Conservation (phyloP, 2,113 vertebrate species). For the Petaurus breviceps region DNA sequence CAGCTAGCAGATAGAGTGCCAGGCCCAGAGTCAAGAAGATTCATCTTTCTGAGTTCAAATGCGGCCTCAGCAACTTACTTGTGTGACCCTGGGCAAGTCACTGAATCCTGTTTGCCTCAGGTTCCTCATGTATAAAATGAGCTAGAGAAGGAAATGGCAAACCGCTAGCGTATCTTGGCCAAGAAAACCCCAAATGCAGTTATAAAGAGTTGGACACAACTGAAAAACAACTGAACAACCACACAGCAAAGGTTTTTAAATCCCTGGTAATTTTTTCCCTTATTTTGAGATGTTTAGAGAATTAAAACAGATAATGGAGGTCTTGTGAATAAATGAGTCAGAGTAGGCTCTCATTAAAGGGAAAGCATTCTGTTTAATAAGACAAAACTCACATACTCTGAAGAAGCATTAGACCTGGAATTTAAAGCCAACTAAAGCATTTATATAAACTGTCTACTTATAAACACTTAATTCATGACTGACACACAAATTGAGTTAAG, state of each 20-base stretch:
- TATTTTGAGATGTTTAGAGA: not conserved
- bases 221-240: too few relatives aligned
- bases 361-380: not conserved
- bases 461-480: not conserved
- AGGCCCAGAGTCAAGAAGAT: too few relatives aligned
- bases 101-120: too few relatives aligned
- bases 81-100: too few relatives aligned
- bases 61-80: too few relatives aligned
- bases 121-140: too few relatives aligned
- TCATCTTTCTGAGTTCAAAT: too few relatives aligned
- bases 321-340: not conserved
- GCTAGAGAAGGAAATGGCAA: too few relatives aligned
- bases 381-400: not conserved
- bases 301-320: not conserved
- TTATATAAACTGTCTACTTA: not conserved
- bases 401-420: not conserved
- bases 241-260: not conserved
- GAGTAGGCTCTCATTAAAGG: not conserved
- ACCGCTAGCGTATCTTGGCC: too few relatives aligned
- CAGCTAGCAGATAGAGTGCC: too few relatives aligned
- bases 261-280: not conserved
- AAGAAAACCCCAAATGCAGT: too few relatives aligned
- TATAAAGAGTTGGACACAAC: too few relatives aligned
- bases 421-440: not conserved
- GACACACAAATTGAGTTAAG: not conserved